Base-by-base conservation (phyloP, 2,113 vertebrate species). In the Empidonax traillii region DNA sequence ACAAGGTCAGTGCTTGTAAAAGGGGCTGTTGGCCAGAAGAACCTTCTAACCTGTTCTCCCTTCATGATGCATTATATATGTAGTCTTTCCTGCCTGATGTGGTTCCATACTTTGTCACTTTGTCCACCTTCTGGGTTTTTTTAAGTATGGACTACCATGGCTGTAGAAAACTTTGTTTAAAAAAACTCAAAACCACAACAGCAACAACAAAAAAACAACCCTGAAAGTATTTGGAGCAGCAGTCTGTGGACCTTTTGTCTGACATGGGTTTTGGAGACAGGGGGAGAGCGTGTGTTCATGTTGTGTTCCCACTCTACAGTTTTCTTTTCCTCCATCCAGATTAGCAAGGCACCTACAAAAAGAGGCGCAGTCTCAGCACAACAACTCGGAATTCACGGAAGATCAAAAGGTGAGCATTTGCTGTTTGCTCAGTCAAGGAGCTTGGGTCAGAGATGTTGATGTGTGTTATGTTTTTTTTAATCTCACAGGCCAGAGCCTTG, bases 321-420 rank as follows among this genome's bases (percentile, higher is more conserved):
- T 90, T 94, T 96, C 56, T 95, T 97, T 73, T 31, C 25, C 13
- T 14, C 22, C 30, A 67, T 96, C 82, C 96, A 99, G 99, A 98
- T 98, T 99, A 87, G 99, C 99, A 58, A 98, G 99, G 96, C 99
- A 99, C 75, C 97, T 99, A 85, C 99, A 99, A 81, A 99, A 99
- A 97, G 99, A 99, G 95, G 99, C 98, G 1, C 99, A 99, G 97
- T 98, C 99, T 69, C 98, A 98, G 72, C 97, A 98, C 87, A 99
- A 99, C 95, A 98, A 98, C 58, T 98, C 98, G 1, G 99, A 99
- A 89, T 99, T 99, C 97, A 99, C 99, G 78, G 99, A 99, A 94
- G 99, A 99, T 89, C 99, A 99, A 96, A 99, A 99, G 99, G 99
- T 99, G 98, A 73, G 90, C 79, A 9, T 62, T 62, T 89, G 90